These are phyloP conservation scores for Eptesicus fuscus DNA, from an alignment of 2,113 vertebrate genomes.

Conservation along the genomic window DNA sequence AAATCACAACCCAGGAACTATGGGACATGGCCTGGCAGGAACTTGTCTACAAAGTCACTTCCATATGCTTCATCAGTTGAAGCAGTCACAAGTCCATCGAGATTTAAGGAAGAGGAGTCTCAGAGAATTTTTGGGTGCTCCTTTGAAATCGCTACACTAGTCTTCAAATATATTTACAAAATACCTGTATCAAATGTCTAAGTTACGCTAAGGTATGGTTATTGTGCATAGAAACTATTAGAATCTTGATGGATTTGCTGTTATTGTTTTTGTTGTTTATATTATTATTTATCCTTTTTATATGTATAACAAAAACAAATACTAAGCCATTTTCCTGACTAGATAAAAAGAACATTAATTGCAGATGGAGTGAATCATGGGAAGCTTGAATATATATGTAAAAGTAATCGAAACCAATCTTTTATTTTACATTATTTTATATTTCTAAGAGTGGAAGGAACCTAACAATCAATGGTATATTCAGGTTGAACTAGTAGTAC, in stretches of 20 bases:
- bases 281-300: neutral
- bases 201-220: neutral
- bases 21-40: fast-evolving
- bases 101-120: neutral
- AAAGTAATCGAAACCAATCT: neutral
- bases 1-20: neutral
- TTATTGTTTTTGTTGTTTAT: neutral
- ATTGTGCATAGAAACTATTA: neutral
- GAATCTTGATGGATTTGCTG: neutral
- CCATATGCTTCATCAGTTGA: neutral
- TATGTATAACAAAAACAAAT: neutral
- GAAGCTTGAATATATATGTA: neutral
- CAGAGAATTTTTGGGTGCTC: neutral
- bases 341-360: neutral
- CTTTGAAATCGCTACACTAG: neutral
- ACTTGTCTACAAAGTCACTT: neutral
- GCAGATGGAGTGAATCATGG: neutral
- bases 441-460: neutral
- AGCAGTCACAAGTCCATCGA: neutral
- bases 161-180: neutral
- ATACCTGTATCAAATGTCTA: neutral
- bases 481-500: neutral
- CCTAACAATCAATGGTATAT: neutral
- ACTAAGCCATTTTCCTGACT: neutral
- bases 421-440: neutral